Conservation (phyloP, 1,140 invertebrate genomes). For the Tribolium madens region DNA sequence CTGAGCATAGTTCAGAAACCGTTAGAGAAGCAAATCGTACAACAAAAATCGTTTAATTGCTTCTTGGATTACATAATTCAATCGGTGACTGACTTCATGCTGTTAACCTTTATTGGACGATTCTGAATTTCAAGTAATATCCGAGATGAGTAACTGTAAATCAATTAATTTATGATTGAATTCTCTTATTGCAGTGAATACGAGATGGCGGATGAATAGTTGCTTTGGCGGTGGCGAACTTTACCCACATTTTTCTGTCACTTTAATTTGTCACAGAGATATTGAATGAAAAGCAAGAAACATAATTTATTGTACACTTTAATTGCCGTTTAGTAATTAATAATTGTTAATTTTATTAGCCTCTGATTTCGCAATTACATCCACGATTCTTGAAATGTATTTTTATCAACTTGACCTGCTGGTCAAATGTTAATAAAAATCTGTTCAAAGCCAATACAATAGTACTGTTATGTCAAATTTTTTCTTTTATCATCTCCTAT, state of each 20-base stretch:
- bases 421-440: neutral
- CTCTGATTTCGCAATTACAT: neutral
- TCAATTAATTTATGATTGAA: slow-evolving; percentile 2
- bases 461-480: neutral
- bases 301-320: too few relatives aligned
- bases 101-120: slow-evolving; percentile 23
- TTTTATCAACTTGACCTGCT: neutral
- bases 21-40: slow-evolving; percentile 12
- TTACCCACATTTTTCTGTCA: neutral
- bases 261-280: too few relatives aligned
- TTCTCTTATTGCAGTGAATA: neutral
- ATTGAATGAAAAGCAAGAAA: too few relatives aligned
- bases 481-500: neutral
- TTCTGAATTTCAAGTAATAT: slow-evolving; percentile 8
- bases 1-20: neutral
- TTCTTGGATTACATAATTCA: slow-evolving; percentile 32
- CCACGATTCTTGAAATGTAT: neutral
- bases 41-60: slow-evolving; percentile 24
- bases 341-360: neutral
- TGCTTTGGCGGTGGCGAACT: neutral
- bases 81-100: slow-evolving; percentile 17
- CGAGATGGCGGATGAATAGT: neutral
- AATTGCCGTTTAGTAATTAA: neutral
- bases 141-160: slow-evolving; percentile 1
- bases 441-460: neutral